A percentile compares a stretch with the other conserved stretches of the same genome.
These are phyloP conservation scores for Hyperoodon ampullatus DNA, from an alignment of 2,113 vertebrate species.

Conservation along the genomic window DNA sequence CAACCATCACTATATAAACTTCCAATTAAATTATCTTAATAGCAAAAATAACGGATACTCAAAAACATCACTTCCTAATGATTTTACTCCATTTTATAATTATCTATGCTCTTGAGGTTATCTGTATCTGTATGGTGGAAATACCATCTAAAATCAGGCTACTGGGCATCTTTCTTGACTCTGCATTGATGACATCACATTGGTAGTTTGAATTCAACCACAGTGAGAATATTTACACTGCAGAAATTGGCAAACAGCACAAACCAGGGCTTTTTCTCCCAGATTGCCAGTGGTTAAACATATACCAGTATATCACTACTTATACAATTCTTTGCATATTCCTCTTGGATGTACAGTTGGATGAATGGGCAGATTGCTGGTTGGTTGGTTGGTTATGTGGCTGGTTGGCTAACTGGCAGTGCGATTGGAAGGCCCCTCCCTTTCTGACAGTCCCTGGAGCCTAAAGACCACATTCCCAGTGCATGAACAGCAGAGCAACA, in stretches of 20 bases:
- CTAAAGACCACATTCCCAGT: background rate
- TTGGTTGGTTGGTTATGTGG: background rate
- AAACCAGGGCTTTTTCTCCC: background rate
- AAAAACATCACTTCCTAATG: background rate
- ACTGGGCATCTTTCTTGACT: background rate
- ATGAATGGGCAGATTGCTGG: too few species aligned
- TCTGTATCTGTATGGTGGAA: background rate
- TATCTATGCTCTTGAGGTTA: background rate
- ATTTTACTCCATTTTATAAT: background rate
- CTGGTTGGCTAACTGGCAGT: background rate
- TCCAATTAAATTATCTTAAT: background rate
- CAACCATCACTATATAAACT: background rate
- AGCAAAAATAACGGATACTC: background rate
- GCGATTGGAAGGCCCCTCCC: background rate
- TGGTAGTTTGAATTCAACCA: background rate
- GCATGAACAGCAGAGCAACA: background rate
- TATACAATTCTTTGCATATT: background rate
- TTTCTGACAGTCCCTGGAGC: background rate
- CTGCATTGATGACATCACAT: too few species aligned
- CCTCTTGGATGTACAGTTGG: background rate
- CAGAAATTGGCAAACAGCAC: background rate
- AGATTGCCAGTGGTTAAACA: background rate
- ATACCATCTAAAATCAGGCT: background rate
- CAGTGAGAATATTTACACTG: background rate
- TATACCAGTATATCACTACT: background rate